Percentiles rank a stretch among this genome's conserved stretches.
These are phyloP conservation scores for Villa cingulata DNA, from an alignment of 2,888 invertebrate species.

Conservation along the genomic window DNA sequence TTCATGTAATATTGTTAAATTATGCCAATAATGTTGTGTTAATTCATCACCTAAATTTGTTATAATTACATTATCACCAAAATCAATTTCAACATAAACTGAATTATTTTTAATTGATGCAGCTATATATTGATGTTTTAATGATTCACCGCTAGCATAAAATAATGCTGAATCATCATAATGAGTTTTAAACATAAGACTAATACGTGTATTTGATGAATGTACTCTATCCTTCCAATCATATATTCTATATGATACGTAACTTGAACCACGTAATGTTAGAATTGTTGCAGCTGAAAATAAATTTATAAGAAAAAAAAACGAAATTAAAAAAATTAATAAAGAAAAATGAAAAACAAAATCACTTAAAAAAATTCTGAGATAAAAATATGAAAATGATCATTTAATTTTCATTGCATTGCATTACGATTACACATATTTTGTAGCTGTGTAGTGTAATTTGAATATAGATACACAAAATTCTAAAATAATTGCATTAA, in stretches of 20 bases:
- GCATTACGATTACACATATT: no score
- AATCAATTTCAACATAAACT: constrained; percentile 74
- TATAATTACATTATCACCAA: constrained; percentile 65
- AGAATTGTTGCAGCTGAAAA: constrained; percentile 69
- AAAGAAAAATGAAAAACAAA: no score
- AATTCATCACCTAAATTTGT: constrained; percentile 53
- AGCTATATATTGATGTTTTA: constrained; percentile 77
- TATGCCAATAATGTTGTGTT: constrained; percentile 74
- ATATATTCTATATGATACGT: constrained; percentile 82
- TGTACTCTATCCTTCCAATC: constrained; percentile 87
- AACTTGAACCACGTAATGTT: constrained; percentile 80
- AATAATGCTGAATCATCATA: constrained; percentile 85
- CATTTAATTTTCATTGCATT: no score
- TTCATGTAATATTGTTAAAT: constrained; percentile 72
- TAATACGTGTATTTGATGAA: constrained; percentile 73
- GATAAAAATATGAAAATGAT: no score
- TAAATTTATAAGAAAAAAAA: no score
- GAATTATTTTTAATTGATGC: constrained; percentile 71
- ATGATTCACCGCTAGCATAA: constrained; percentile 81
- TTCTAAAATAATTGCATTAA: no score
- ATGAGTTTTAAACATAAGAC: constrained; percentile 77
- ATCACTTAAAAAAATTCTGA: no score
- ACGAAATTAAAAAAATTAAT: no score
- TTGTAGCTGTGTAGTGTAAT: no score
- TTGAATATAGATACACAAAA: no score